A percentile compares a stretch with the other conserved stretches of the same genome.
These are phyloP conservation scores for Hartigia nigra DNA, from an alignment of 2,888 invertebrate species.

Conservation along the genomic window DNA sequence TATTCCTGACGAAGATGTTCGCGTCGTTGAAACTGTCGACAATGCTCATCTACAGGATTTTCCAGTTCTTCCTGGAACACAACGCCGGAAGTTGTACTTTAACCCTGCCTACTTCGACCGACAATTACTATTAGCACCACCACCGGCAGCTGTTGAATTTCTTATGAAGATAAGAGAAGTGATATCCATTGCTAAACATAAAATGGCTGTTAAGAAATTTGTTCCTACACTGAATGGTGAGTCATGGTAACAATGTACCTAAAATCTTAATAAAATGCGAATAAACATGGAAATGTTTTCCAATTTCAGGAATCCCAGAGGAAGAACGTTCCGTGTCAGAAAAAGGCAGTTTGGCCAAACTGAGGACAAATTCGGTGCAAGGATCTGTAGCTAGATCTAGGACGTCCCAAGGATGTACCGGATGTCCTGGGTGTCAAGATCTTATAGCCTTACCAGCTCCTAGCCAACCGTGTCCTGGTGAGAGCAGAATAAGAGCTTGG, in stretches of 20 bases:
- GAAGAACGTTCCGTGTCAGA: slow-evolving; percentile 66
- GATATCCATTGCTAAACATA: slow-evolving; percentile 88
- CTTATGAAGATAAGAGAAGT: slow-evolving; percentile 90
- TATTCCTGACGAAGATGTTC: slow-evolving; percentile 86
- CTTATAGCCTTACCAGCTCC: slow-evolving; percentile 32
- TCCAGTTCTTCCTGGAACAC: slow-evolving; percentile 70
- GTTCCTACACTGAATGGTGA: slow-evolving; percentile 77
- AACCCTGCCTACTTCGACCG: slow-evolving; percentile 94
- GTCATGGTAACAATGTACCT: background rate
- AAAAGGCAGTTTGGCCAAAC: slow-evolving; percentile 60
- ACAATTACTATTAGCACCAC: slow-evolving; percentile 85
- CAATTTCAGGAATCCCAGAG: slow-evolving; percentile 76
- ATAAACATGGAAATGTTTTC: background rate
- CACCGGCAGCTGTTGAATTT: slow-evolving; percentile 90
- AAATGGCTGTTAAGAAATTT: slow-evolving; percentile 85
- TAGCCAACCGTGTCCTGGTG: slow-evolving; percentile 49
- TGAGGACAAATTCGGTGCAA: slow-evolving; percentile 37
- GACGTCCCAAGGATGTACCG: slow-evolving; percentile 70
- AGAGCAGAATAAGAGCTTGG: slow-evolving; percentile 62
- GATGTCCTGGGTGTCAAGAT: slow-evolving; percentile 75
- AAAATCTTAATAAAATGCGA: background rate
- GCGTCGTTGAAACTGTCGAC: slow-evolving; percentile 84
- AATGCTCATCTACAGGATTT: slow-evolving; percentile 57
- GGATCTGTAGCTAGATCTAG: slow-evolving; percentile 54
- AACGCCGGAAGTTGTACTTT: slow-evolving; percentile 85